Conservation (phyloP, 2,888 invertebrate genomes). For the Mythimna lalbum region DNA sequence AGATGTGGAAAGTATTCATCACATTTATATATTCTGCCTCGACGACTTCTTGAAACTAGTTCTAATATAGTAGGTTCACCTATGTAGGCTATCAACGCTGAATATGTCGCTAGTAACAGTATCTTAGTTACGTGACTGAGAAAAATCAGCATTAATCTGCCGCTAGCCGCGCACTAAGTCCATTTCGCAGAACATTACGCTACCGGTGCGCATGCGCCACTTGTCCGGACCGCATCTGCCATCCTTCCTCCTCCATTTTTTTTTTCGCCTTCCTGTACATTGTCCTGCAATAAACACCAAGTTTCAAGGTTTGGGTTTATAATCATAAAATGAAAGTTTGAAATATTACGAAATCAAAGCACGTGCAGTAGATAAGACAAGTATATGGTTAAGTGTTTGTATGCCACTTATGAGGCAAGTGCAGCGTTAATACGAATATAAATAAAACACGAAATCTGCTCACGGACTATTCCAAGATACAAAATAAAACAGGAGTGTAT, state of each 20-base stretch:
- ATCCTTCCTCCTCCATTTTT: constrained; percentile 73
- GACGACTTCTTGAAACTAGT: constrained; percentile 49
- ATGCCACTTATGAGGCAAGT: constrained; percentile 29
- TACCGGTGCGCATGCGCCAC: constrained; percentile 62
- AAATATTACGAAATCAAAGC: constrained; percentile 44
- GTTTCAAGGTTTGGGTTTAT: not conserved
- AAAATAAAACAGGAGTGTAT: constrained; percentile 63
- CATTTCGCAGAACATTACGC: constrained; percentile 65
- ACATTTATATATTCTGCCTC: constrained; percentile 41
- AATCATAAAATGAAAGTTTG: constrained; percentile 39
- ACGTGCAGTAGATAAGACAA: constrained; percentile 39
- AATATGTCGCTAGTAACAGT: constrained; percentile 74
- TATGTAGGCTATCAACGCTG: constrained; percentile 56
- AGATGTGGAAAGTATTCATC: constrained; percentile 21
- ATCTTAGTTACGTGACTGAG: constrained; percentile 80
- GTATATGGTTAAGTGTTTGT: constrained; percentile 32
- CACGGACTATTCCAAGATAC: constrained; percentile 45
- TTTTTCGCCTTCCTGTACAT: constrained; percentile 61
- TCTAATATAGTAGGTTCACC: constrained; percentile 59
- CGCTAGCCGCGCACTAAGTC: constrained; percentile 57
- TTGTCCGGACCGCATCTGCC: constrained; percentile 73
- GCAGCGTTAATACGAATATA: constrained; percentile 38
- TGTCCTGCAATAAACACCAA: constrained; percentile 35
- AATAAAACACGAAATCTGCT: constrained; percentile 42
- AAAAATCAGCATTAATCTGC: constrained; percentile 76